A percentile compares a stretch with the other conserved stretches of the same genome.
Evolutionary conservation across 2,797 vertebrate genomes (phyloP).

Genomic region (Hoplostethus mediterraneus): DNA sequence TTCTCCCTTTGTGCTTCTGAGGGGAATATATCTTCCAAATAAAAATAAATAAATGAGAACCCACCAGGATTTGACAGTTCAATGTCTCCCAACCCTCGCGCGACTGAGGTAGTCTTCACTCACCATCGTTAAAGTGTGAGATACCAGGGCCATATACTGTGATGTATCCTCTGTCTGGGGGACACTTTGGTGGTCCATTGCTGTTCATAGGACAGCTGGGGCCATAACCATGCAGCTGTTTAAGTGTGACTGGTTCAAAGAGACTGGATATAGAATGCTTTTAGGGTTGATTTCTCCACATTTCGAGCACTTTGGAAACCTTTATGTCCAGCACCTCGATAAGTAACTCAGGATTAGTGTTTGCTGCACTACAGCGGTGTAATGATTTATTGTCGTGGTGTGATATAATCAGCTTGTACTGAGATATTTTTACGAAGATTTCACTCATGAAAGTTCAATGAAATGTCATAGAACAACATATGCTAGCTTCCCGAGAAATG

Average conservation of each 20-base stretch:
- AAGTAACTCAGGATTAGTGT: neutral
- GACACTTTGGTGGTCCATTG: slow-evolving; percentile 63
- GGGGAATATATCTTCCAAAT: slow-evolving; percentile 79
- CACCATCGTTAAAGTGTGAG: slow-evolving; percentile 60
- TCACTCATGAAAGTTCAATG: too few relatives aligned
- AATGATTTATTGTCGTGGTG: neutral
- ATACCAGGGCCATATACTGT: slow-evolving; percentile 38
- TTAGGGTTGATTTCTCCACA: slow-evolving; percentile 10
- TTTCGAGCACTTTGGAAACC: neutral
- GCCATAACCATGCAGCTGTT: slow-evolving; percentile 63
- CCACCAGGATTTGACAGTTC: slow-evolving; percentile 68
- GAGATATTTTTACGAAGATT: too few relatives aligned
- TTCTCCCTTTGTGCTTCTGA: slow-evolving; percentile 68
- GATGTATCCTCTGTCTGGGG: slow-evolving; percentile 66
- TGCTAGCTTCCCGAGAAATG: too few relatives aligned
- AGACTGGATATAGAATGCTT: neutral
- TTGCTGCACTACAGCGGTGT: neutral
- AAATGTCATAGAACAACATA: too few relatives aligned
- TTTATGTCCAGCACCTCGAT: neutral
- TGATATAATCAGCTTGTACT: too few relatives aligned
- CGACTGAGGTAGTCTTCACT: slow-evolving; percentile 48
- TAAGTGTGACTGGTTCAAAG: slow-evolving; percentile 39
- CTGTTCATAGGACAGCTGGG: slow-evolving; percentile 66
- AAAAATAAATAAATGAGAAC: slow-evolving; percentile 75
- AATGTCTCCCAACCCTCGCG: slow-evolving; percentile 60